These are phyloP conservation scores for Eilema depressum DNA, from an alignment of 2,888 invertebrate species.

Conservation along the genomic window DNA sequence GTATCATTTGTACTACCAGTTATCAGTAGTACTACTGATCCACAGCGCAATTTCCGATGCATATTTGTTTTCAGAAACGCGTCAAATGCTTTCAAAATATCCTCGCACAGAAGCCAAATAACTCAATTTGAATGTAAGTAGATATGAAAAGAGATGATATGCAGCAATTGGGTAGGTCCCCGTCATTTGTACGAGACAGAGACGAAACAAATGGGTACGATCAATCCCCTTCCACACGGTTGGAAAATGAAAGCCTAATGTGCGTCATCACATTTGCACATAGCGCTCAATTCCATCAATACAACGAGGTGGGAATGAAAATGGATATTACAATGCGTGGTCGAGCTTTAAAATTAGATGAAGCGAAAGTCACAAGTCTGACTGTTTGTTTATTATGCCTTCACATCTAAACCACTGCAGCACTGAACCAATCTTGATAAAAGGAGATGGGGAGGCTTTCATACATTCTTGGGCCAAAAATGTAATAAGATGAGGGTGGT, in stretches of 20 bases:
- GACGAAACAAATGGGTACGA: slow-evolving; percentile 72
- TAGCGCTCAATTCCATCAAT: slow-evolving; percentile 68
- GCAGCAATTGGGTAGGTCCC: slow-evolving; percentile 44
- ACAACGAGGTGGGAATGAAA: slow-evolving; percentile 35
- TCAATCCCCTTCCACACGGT: slow-evolving; percentile 69
- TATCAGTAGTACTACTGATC: no score
- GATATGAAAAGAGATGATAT: slow-evolving; percentile 58
- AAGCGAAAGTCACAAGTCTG: no score
- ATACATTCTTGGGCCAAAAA: no score
- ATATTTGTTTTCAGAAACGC: neutral
- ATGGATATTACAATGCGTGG: neutral
- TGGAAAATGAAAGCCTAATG: slow-evolving; percentile 80
- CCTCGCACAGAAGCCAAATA: slow-evolving; percentile 33
- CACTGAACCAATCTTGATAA: no score
- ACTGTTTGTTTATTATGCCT: no score
- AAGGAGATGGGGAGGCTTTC: no score
- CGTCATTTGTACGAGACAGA: slow-evolving; percentile 53
- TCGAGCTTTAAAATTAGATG: no score
- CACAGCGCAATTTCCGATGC: neutral
- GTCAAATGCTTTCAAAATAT: slow-evolving; percentile 10
- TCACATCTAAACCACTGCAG: no score
- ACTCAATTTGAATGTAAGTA: slow-evolving; percentile 56
- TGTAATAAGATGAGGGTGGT: no score
- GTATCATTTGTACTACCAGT: no score
- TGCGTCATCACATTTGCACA: slow-evolving; percentile 83